These are phyloP conservation scores for Caenorhabditis zanzibari DNA, from an alignment of 2,888 invertebrate genomes.

Conservation along the genomic window DNA sequence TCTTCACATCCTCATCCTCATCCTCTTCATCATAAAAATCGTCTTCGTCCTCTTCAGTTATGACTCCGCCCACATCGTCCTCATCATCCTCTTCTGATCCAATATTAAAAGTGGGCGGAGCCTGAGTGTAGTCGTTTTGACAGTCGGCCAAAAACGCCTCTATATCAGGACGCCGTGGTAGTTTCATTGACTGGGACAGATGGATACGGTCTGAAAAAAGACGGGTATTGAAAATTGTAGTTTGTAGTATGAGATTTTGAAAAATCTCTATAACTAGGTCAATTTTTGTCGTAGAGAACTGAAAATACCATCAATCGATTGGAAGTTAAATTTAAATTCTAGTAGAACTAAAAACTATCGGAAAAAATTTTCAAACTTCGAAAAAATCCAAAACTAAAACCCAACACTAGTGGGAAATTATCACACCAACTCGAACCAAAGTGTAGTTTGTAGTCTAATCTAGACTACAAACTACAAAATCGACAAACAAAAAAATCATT, in stretches of 20 bases:
- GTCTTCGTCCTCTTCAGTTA: conserved; percentile 35
- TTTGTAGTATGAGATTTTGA: too few species aligned
- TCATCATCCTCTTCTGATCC: conserved; percentile 42
- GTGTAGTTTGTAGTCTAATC: not conserved
- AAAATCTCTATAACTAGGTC: too few species aligned
- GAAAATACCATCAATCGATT: too few species aligned
- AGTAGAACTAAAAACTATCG: too few species aligned
- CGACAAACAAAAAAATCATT: not conserved
- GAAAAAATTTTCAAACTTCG: too few species aligned
- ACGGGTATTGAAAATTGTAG: not conserved
- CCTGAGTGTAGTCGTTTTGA: conserved; percentile 51
- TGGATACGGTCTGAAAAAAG: conserved; percentile 55
- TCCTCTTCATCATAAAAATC: conserved; percentile 42
- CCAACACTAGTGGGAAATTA: too few species aligned
- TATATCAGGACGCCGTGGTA: conserved; percentile 65
- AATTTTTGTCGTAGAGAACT: too few species aligned
- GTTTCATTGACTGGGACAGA: conserved; percentile 67
- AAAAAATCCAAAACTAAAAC: too few species aligned
- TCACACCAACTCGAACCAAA: too few species aligned
- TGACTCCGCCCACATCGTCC: conserved; percentile 21
- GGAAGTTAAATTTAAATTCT: too few species aligned
- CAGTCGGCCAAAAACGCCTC: conserved; percentile 65
- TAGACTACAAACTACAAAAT: conserved; percentile 3
- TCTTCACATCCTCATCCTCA: conserved; percentile 48
- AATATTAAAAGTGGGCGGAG: conserved; percentile 57